Percentiles rank a stretch among this genome's conserved stretches.
Evolutionary conservation across 2,888 invertebrate species (phyloP).

Genomic region (Cyclophora punctaria): DNA sequence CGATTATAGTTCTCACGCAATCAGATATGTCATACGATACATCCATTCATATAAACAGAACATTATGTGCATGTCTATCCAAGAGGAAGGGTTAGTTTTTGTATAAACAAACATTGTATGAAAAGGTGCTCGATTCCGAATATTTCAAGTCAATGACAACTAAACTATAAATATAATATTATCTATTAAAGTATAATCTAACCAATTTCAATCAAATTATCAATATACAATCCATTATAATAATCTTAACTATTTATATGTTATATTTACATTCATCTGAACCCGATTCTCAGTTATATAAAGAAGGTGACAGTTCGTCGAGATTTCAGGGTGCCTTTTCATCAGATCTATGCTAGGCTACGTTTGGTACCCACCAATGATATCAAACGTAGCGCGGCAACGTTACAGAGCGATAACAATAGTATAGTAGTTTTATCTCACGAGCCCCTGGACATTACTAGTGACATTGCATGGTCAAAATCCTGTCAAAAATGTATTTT

Average conservation of each 20-base stretch:
- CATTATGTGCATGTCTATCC: too few species aligned
- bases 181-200: constrained; percentile 29
- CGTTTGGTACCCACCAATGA: too few species aligned
- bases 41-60: too few species aligned
- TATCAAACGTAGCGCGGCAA: too few species aligned
- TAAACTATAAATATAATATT: constrained; percentile 21
- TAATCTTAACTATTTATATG: constrained; percentile 32
- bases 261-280: constrained; percentile 64
- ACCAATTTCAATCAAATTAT: constrained; percentile 34
- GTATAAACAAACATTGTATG: background rate
- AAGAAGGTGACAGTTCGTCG: constrained; percentile 40
- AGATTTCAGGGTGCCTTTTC: constrained; percentile 10
- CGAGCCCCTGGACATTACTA: too few species aligned
- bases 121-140: constrained; percentile 17
- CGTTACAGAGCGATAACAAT: too few species aligned
- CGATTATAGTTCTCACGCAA: too few species aligned
- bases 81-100: background rate
- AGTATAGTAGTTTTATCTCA: too few species aligned
- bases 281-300: constrained; percentile 71
- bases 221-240: constrained; percentile 32
- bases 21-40: too few species aligned
- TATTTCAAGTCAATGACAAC: constrained; percentile 15
- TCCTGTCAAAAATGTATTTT: too few species aligned
- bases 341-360: background rate
- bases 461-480: too few species aligned